Evolutionary conservation across 1,140 invertebrate genomes (phyloP).

Genomic region (Parasteatoda tepidariorum): DNA sequence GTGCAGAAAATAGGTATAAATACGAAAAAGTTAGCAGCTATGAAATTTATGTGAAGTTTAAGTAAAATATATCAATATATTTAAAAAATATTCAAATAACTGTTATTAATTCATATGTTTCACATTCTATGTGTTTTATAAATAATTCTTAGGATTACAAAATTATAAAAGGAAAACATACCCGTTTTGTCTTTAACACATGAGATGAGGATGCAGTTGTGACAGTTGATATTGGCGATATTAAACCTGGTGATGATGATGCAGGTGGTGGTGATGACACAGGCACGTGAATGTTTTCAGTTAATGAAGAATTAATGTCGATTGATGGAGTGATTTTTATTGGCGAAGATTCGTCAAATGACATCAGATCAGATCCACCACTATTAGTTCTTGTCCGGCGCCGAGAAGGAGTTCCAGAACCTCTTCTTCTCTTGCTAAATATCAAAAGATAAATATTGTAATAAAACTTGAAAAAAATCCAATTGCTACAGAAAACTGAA

Average conservation of each 20-base stretch:
- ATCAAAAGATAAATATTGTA: background rate
- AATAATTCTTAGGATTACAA: too few relatives aligned
- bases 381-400: conserved; percentile 65
- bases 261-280: conserved; percentile 65
- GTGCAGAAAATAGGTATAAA: too few relatives aligned
- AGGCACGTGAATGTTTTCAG: conserved; percentile 20
- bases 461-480: background rate
- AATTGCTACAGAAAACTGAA: background rate
- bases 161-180: conserved; percentile 6
- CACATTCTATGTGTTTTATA: too few relatives aligned
- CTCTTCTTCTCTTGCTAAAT: conserved; percentile 61
- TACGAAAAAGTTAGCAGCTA: too few relatives aligned
- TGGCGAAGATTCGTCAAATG: conserved; percentile 73
- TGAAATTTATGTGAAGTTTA: too few relatives aligned
- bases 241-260: background rate
- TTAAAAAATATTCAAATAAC: too few relatives aligned
- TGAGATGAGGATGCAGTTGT: background rate
- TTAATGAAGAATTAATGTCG: conserved; percentile 1
- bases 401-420: conserved; percentile 51
- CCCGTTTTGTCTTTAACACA: conserved; percentile 37
- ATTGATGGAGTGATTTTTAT: background rate
- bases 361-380: conserved; percentile 77
- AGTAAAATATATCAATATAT: too few relatives aligned
- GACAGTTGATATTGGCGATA: background rate
- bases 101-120: too few relatives aligned